Percentiles rank a stretch among this genome's conserved stretches.
Conservation (phyloP, 2,888 invertebrate species). For the Altica lythri region DNA sequence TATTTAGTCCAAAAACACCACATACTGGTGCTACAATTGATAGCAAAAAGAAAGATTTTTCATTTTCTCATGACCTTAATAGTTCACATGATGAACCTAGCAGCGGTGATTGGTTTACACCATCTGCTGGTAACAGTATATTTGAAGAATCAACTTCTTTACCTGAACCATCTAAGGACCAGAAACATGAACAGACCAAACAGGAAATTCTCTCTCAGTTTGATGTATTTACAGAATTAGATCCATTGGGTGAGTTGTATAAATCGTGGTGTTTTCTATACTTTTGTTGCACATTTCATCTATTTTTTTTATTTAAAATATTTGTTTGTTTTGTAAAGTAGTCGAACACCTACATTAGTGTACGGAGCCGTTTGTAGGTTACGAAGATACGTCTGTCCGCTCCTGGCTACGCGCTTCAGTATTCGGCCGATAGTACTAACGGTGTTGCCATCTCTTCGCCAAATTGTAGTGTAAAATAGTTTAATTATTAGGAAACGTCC, state of each 20-base stretch:
- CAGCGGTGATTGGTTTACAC: constrained; percentile 56
- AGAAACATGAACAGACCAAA: constrained; percentile 52
- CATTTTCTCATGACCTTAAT: constrained; percentile 45
- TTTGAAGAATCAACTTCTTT: constrained; percentile 49
- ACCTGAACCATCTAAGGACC: constrained; percentile 47
- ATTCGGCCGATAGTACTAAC: too few relatives aligned
- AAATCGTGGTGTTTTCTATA: not conserved
- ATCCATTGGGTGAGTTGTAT: constrained; percentile 78
- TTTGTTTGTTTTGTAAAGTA: not conserved
- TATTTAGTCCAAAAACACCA: constrained; percentile 55
- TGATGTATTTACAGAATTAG: constrained; percentile 92
- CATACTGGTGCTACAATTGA: constrained; percentile 45
- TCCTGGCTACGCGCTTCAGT: too few relatives aligned
- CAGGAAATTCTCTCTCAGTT: constrained; percentile 60
- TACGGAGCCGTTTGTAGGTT: too few relatives aligned
- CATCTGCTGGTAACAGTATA: constrained; percentile 48
- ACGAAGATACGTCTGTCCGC: too few relatives aligned
- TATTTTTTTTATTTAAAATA: too few relatives aligned
- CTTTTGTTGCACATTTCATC: not conserved
- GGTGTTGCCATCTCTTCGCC: too few relatives aligned
- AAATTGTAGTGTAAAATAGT: too few relatives aligned
- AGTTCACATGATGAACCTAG: constrained; percentile 51
- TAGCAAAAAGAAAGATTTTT: constrained; percentile 47
- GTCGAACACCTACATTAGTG: too few relatives aligned
- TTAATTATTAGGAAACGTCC: too few relatives aligned